phyloP scores from a whole-genome alignment of 2,888 invertebrate species.

The Mimas tiliae region DNA sequence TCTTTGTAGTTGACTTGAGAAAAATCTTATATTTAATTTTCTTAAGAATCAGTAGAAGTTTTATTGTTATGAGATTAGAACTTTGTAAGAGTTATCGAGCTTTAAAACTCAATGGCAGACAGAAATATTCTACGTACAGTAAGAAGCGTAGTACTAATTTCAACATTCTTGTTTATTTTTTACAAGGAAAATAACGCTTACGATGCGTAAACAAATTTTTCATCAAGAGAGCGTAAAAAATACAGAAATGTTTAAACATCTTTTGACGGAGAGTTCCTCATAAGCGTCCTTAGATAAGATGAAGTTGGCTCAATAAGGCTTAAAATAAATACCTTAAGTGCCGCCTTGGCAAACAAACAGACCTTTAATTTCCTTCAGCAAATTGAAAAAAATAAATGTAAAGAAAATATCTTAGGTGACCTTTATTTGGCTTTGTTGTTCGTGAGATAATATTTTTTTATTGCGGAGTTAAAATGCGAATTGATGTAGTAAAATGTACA shows the following conservation, averaged over 20 bases:
- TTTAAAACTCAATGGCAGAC: background rate
- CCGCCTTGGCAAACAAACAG: slow-evolving; percentile 54
- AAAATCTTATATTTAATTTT: slow-evolving; percentile 45
- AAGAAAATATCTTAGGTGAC: slow-evolving; percentile 32
- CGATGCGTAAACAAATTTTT: slow-evolving; percentile 37
- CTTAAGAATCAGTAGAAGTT: slow-evolving; percentile 45
- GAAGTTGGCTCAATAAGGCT: slow-evolving; percentile 54
- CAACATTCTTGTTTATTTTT: slow-evolving; percentile 14
- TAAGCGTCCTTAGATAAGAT: slow-evolving; percentile 52
- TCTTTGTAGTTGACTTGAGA: slow-evolving; percentile 45
- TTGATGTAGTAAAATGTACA: background rate
- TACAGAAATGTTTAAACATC: slow-evolving; percentile 43
- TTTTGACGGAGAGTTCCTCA: slow-evolving; percentile 46
- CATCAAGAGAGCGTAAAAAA: slow-evolving; percentile 36
- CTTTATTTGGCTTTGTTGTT: slow-evolving; percentile 21
- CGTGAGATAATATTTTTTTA: slow-evolving; percentile 3
- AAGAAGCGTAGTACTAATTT: slow-evolving; percentile 1
- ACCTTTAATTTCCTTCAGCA: slow-evolving; percentile 61
- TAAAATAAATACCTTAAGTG: slow-evolving; percentile 61
- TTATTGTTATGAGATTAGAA: slow-evolving; percentile 37
- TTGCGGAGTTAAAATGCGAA: slow-evolving; percentile 1
- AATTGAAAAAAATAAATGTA: slow-evolving; percentile 55
- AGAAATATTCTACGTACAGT: background rate
- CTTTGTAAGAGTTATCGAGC: slow-evolving; percentile 18
- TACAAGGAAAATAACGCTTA: slow-evolving; percentile 27